Percentiles rank a stretch among this genome's conserved stretches.
phyloP scores from a whole-genome alignment of 2,113 vertebrate species.

The Petrocephalus zakoni region DNA sequence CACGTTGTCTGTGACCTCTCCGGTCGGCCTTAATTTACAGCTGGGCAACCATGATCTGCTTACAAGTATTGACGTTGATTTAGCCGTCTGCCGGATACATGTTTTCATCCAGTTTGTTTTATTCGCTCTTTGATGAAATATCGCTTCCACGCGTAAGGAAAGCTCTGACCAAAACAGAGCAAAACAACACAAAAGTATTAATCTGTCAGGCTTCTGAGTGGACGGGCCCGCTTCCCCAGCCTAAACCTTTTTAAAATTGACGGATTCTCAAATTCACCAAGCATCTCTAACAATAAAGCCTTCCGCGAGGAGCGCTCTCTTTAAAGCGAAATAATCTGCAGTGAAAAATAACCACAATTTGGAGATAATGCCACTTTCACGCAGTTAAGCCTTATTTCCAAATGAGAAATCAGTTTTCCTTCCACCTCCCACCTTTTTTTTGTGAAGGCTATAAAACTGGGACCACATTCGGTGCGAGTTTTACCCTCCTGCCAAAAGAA shows the following conservation, averaged over 20 bases:
- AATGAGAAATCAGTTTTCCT: background rate
- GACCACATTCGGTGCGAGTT: background rate
- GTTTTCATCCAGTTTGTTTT: background rate
- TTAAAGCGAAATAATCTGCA: background rate
- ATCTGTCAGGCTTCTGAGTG: background rate
- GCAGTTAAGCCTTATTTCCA: background rate
- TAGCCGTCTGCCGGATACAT: background rate
- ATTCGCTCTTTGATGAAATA: slow-evolving; percentile 8
- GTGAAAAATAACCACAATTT: background rate
- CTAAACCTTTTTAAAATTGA: background rate
- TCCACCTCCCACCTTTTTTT: background rate
- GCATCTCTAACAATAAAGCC: background rate
- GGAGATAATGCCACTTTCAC: background rate
- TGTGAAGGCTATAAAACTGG: background rate
- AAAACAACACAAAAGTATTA: background rate
- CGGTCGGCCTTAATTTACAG: background rate
- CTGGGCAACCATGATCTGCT: background rate
- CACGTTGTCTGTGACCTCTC: background rate
- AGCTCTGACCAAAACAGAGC: background rate
- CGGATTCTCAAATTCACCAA: background rate
- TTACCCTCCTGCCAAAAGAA: background rate
- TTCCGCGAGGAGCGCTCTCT: background rate
- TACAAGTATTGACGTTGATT: background rate
- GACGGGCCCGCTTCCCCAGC: background rate
- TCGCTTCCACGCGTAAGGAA: background rate